Percentiles rank a stretch among this genome's conserved stretches.
phyloP scores from a whole-genome alignment of 2,797 vertebrate species.

The Acanthornis magna region DNA sequence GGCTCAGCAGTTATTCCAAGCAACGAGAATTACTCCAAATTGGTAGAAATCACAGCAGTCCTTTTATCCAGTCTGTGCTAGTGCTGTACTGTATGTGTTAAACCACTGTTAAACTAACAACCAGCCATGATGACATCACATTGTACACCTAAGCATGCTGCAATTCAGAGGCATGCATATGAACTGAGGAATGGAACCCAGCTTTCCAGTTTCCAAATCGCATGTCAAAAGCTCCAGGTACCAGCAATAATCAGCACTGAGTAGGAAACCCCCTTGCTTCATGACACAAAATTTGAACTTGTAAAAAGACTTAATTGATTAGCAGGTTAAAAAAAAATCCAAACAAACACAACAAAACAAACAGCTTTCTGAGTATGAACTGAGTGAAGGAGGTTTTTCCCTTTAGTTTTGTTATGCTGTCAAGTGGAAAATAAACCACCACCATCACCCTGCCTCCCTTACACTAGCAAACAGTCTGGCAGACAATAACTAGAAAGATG shows the following conservation, averaged over 20 bases:
- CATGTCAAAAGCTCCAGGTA: not conserved
- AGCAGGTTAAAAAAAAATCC: not conserved
- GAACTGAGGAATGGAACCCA: not conserved
- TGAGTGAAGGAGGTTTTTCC: not conserved
- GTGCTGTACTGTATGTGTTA: not conserved
- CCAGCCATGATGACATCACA: not conserved
- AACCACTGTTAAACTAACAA: not conserved
- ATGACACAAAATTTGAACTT: not conserved
- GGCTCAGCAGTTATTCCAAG: not conserved
- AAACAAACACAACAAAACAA: not conserved
- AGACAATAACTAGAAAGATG: not conserved
- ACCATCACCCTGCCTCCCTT: not conserved
- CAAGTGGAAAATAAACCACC: not conserved
- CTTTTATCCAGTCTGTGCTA: not conserved
- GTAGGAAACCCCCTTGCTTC: not conserved
- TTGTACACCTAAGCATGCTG: not conserved
- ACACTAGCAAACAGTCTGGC: not conserved
- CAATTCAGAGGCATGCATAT: not conserved
- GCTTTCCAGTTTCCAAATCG: not conserved
- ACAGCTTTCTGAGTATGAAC: not conserved
- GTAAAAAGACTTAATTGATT: not conserved
- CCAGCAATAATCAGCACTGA: not conserved
- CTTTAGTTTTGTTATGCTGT: not conserved
- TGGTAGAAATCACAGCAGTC: not conserved
- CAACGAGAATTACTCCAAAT: not conserved